phyloP scores from a whole-genome alignment of 2,797 vertebrate genomes.

The Aldrovandia affinis region DNA sequence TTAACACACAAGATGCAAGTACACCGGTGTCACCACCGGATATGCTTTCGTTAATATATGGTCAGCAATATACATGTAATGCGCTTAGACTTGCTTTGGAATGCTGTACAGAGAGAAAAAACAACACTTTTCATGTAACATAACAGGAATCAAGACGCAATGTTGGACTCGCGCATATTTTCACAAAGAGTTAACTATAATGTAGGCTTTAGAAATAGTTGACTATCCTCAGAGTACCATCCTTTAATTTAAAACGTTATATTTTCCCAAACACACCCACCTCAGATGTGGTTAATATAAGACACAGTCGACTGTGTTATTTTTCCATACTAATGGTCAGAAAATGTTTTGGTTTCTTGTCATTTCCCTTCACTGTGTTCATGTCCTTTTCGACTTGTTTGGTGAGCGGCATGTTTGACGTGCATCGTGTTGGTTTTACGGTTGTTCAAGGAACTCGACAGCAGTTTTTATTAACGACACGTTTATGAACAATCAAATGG shows the following conservation, averaged over 20 bases:
- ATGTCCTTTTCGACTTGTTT: not conserved
- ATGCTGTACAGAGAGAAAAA: not conserved
- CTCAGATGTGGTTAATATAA: not conserved
- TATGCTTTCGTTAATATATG: not conserved
- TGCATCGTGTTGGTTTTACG: slow-evolving; percentile 31
- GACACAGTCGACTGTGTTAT: not conserved
- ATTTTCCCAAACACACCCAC: not conserved
- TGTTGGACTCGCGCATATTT: not conserved
- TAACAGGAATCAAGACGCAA: not conserved
- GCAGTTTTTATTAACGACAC: slow-evolving; percentile 92
- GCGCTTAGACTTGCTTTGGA: not conserved
- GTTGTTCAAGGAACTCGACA: slow-evolving; percentile 34
- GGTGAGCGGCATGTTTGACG: not conserved
- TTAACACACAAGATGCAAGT: slow-evolving; percentile 23
- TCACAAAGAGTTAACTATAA: not conserved
- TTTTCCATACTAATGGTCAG: not conserved
- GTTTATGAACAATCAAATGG: slow-evolving; percentile 99
- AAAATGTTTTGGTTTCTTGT: not conserved
- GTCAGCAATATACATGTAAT: not conserved
- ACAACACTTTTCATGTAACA: not conserved
- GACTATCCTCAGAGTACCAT: too few species aligned
- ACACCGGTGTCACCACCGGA: not conserved
- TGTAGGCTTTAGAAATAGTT: too few species aligned
- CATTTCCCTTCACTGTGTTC: not conserved
- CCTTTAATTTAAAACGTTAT: too few species aligned